phyloP scores from a whole-genome alignment of 2,797 vertebrate species.

The Galagoides demidoff region DNA sequence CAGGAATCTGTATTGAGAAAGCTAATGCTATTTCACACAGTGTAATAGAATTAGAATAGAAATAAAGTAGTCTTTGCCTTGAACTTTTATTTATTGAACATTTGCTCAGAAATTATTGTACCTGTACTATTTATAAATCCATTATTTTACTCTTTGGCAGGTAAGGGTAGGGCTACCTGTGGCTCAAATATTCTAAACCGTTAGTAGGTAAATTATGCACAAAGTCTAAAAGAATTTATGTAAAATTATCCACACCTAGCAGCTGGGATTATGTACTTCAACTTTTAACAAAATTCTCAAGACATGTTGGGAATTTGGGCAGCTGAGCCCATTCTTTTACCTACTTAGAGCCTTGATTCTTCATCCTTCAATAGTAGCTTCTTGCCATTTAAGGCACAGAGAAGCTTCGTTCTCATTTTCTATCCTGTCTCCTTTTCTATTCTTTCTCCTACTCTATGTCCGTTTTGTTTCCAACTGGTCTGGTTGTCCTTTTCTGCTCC shows the following conservation, averaged over 20 bases:
- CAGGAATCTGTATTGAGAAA: not conserved
- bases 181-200: not conserved
- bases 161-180: rapidly evolving
- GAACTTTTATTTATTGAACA: not conserved
- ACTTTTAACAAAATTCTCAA: not conserved
- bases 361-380: not conserved
- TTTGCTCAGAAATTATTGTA: not conserved
- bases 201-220: not conserved
- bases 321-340: not conserved
- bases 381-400: not conserved
- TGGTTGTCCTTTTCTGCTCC: not conserved
- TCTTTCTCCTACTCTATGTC: not conserved
- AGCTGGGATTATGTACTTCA: not conserved
- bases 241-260: not conserved
- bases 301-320: not conserved
- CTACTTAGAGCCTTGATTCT: not conserved
- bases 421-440: not conserved
- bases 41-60: not conserved
- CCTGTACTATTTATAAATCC: not conserved
- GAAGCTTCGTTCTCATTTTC: not conserved
- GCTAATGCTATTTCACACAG: not conserved
- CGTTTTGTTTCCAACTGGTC: not conserved
- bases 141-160: not conserved
- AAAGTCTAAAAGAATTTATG: not conserved
- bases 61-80: not conserved